Percentiles rank a stretch among this genome's conserved stretches.
Conservation (phyloP, 2,888 invertebrate genomes). For the Latheticus oryzae region DNA sequence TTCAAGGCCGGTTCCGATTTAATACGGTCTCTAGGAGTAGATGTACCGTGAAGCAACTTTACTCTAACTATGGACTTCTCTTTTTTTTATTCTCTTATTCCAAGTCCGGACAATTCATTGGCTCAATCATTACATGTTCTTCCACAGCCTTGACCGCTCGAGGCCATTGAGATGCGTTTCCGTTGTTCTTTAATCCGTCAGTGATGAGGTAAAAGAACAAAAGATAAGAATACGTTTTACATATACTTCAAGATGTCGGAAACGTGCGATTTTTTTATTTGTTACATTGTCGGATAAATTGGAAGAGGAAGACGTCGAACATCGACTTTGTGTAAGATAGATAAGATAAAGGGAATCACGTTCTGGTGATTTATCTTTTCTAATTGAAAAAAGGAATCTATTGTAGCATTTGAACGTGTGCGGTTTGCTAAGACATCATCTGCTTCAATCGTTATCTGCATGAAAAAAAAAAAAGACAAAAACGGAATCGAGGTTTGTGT, state of each 20-base stretch:
- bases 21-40: constrained; percentile 20
- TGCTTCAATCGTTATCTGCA: constrained; percentile 8
- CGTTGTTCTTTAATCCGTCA: constrained; percentile 23
- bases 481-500: too few species aligned
- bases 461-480: too few species aligned
- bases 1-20: constrained; percentile 28
- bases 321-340: background rate
- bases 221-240: too few species aligned
- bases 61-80: constrained; percentile 10
- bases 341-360: constrained; percentile 13
- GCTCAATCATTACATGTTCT: constrained; percentile 27
- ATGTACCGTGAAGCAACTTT: constrained; percentile 26
- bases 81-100: too few species aligned
- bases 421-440: constrained; percentile 10
- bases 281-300: too few species aligned
- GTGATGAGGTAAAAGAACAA: too few species aligned
- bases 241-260: too few species aligned
- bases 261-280: too few species aligned
- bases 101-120: constrained; percentile 34
- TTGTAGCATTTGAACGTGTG: constrained; percentile 11
- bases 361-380: constrained; percentile 13
- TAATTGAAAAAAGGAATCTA: constrained; percentile 25
- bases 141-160: constrained; percentile 37
- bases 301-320: constrained; percentile 12
- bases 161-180: constrained; percentile 16